Evolutionary conservation across 2,797 vertebrate species (phyloP).

Genomic region (Trachops cirrhosus): DNA sequence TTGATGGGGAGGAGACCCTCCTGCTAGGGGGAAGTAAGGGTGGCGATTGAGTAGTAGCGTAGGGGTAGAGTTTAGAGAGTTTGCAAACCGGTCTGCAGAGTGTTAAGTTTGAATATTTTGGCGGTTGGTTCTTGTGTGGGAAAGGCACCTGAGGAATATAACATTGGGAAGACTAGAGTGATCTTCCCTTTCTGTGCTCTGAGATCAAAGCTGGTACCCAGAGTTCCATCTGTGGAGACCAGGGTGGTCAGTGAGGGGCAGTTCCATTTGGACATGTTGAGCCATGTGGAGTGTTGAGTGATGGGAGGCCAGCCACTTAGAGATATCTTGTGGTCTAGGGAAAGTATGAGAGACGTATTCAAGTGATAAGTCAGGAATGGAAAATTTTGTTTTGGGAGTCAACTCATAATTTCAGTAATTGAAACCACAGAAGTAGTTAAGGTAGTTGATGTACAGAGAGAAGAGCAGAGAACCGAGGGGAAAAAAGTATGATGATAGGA

Average conservation of each 20-base stretch:
- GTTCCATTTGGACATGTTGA: background rate
- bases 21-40: background rate
- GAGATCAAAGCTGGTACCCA: background rate
- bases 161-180: background rate
- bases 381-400: slow-evolving; percentile 66
- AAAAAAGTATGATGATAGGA: background rate
- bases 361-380: slow-evolving; percentile 47
- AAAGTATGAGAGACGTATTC: background rate
- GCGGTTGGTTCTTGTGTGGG: background rate
- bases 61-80: background rate
- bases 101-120: background rate
- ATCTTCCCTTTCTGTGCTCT: background rate
- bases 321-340: slow-evolving; percentile 42
- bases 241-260: background rate
- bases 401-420: slow-evolving; percentile 57
- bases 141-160: background rate
- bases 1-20: background rate
- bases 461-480: slow-evolving; percentile 5
- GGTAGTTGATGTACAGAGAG: slow-evolving; percentile 53
- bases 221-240: background rate
- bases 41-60: rapidly evolving
- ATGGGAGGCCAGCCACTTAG: background rate
- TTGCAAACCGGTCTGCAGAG: background rate
- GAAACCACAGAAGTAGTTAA: slow-evolving; percentile 72
- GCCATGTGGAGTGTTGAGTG: background rate